phyloP scores from a whole-genome alignment of 2,797 vertebrate genomes.

The Zalophus californianus region DNA sequence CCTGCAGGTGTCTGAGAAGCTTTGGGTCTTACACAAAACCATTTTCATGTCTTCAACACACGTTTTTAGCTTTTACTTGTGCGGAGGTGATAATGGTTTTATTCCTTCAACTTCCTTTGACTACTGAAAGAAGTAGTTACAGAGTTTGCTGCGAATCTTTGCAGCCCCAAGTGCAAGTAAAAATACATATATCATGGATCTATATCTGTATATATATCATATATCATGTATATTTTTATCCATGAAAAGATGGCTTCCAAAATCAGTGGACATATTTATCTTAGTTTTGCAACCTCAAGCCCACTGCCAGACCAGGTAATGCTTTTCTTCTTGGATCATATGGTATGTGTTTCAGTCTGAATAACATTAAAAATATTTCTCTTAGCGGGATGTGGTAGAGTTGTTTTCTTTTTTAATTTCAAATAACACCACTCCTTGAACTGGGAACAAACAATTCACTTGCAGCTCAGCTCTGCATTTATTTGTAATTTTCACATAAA shows the following conservation, averaged over 20 bases:
- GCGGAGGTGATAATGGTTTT: slow-evolving; percentile 31
- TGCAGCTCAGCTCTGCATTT: slow-evolving; percentile 88
- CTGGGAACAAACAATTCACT: slow-evolving; percentile 89
- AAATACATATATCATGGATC: background rate
- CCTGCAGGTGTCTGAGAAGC: background rate
- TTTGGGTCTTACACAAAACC: background rate
- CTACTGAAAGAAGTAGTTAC: slow-evolving; percentile 60
- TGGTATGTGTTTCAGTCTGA: slow-evolving; percentile 68
- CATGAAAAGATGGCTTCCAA: slow-evolving; percentile 42
- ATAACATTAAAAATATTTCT: slow-evolving; percentile 83
- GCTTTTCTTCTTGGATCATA: slow-evolving; percentile 56
- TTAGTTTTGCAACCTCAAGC: slow-evolving; percentile 52
- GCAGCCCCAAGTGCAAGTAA: slow-evolving; percentile 37
- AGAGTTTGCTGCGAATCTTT: slow-evolving; percentile 66
- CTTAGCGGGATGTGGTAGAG: slow-evolving; percentile 75
- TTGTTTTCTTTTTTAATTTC: slow-evolving; percentile 86
- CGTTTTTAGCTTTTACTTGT: slow-evolving; percentile 6
- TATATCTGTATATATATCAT: background rate
- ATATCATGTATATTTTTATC: background rate
- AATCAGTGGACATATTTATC: slow-evolving; percentile 7
- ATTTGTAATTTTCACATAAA: slow-evolving; percentile 91
- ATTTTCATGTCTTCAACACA: background rate
- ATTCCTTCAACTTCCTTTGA: slow-evolving; percentile 56
- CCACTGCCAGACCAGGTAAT: background rate
- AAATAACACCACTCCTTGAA: slow-evolving; percentile 87